Evolutionary conservation across 2,113 vertebrate genomes (phyloP).

Genomic region (Pachypanchax playfairii): DNA sequence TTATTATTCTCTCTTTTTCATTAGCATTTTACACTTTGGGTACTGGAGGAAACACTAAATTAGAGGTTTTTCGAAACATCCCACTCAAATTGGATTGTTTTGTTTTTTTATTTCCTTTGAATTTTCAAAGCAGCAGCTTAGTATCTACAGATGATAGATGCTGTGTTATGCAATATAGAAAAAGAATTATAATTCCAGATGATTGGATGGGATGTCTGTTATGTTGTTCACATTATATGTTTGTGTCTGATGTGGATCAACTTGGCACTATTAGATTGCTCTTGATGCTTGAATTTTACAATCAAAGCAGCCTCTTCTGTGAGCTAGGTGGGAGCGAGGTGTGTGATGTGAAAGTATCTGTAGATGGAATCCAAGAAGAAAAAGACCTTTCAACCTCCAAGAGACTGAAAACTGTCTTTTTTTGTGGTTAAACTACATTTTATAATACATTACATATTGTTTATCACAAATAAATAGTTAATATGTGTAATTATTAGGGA

Average conservation of each 20-base stretch:
- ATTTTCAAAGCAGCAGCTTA: constrained; percentile 41
- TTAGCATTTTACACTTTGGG: constrained; percentile 53
- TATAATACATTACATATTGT: no score
- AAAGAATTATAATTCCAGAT: constrained; percentile 32
- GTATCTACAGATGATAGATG: constrained; percentile 26
- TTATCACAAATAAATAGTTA: no score
- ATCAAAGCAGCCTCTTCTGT: constrained; percentile 25
- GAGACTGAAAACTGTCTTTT: neutral
- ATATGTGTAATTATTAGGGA: no score
- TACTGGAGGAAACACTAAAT: constrained; percentile 48
- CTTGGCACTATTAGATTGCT: constrained; percentile 14
- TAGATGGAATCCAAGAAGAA: constrained; percentile 18
- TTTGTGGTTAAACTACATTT: no score
- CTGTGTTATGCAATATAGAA: constrained; percentile 27
- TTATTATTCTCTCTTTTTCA: constrained; percentile 56
- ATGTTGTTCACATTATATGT: constrained; percentile 5
- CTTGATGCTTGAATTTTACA: constrained; percentile 18
- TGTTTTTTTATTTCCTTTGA: neutral
- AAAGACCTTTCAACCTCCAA: constrained; percentile 9
- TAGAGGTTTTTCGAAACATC: constrained; percentile 51
- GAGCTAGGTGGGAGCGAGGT: neutral
- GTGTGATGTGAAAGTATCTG: constrained; percentile 6
- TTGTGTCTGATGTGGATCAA: constrained; percentile 26
- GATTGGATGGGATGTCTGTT: constrained; percentile 34
- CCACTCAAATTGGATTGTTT: constrained; percentile 46